Percentiles rank a stretch among this genome's conserved stretches.
phyloP scores from a whole-genome alignment of 2,797 vertebrate species.

The Anabacerthia variegaticeps region DNA sequence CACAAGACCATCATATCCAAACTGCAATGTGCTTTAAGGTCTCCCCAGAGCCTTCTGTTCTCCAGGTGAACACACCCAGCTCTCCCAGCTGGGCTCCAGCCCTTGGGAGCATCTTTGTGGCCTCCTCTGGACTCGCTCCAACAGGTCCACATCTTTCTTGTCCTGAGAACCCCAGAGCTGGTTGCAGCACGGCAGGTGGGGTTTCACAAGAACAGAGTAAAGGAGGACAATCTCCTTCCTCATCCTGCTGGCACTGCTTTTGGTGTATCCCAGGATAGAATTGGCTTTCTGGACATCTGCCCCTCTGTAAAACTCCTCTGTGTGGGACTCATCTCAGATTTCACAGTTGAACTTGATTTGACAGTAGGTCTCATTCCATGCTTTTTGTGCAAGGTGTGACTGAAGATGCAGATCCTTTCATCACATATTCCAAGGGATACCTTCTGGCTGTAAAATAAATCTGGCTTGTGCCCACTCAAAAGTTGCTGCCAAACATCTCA shows the following conservation, averaged over 20 bases:
- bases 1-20: not conserved
- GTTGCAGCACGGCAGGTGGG: not conserved
- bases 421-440: slow-evolving; percentile 50
- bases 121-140: not conserved
- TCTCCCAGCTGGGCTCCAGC: not conserved
- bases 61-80: not conserved
- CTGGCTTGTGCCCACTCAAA: slow-evolving; percentile 55
- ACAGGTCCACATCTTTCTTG: accelerated
- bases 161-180: not conserved
- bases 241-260: accelerated
- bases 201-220: not conserved
- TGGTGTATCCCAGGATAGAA: not conserved
- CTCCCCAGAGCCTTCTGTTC: not conserved
- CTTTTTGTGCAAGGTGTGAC: slow-evolving; percentile 33
- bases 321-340: not conserved
- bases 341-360: not conserved
- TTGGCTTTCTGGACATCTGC: not conserved
- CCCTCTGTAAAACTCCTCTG: not conserved
- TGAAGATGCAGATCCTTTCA: slow-evolving; percentile 50
- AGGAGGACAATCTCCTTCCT: not conserved
- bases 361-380: slow-evolving; percentile 12
- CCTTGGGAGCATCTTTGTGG: too few species aligned
- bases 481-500: slow-evolving; percentile 40
- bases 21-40: not conserved
- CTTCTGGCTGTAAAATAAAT: slow-evolving; percentile 49